A percentile compares a stretch with the other conserved stretches of the same genome.
Conservation (phyloP, 2,113 vertebrate genomes). For the Psittacara wagleri region DNA sequence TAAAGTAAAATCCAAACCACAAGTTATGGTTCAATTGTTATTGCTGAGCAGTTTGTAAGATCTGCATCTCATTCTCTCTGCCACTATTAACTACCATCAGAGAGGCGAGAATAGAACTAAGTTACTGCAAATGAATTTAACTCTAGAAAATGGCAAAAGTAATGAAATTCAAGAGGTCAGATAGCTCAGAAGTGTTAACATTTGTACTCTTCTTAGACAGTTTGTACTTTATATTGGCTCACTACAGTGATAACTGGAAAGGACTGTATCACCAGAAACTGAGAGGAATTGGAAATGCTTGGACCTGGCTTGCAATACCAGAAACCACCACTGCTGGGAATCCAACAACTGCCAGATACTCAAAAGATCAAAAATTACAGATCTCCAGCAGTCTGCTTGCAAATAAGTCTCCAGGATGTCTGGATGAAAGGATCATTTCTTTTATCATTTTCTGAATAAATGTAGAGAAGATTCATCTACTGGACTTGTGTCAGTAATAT, state of each 20-base stretch:
- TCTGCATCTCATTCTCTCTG: not conserved
- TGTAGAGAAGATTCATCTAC: not conserved
- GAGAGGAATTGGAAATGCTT: not conserved
- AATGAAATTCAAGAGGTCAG: not conserved
- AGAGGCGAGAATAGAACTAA: not conserved
- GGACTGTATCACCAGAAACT: not conserved
- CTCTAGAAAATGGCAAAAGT: not conserved
- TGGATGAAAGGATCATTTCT: not conserved
- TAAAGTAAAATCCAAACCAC: not conserved
- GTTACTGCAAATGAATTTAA: not conserved
- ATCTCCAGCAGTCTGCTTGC: not conserved
- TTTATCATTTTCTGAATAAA: not conserved
- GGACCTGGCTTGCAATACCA: not conserved
- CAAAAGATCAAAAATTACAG: not conserved
- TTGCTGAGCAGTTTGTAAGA: not conserved
- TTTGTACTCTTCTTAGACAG: not conserved
- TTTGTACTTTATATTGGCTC: not conserved
- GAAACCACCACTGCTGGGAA: not conserved
- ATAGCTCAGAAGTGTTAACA: not conserved
- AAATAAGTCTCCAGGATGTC: not conserved
- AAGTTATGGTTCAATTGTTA: not conserved
- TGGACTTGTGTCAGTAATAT: not conserved
- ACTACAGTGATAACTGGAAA: not conserved
- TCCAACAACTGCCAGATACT: not conserved
- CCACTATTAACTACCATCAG: not conserved